phyloP scores from a whole-genome alignment of 1,140 invertebrate species.

The Maniola jurtina region DNA sequence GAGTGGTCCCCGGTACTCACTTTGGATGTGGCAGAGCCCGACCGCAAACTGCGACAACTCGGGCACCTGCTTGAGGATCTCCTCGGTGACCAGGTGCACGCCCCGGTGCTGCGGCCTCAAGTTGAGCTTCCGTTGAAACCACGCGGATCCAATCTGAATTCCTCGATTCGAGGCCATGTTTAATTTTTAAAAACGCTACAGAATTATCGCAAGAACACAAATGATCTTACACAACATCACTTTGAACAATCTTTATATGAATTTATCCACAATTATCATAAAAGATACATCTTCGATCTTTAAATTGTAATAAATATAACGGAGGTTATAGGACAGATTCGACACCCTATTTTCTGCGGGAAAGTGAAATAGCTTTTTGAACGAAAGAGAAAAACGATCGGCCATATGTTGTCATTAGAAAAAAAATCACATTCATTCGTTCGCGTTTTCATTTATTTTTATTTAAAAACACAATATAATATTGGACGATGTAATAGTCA shows the following conservation, averaged over 20 bases:
- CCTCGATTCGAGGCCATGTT: constrained; percentile 93
- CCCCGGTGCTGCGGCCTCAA: constrained; percentile 95
- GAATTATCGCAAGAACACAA: constrained; percentile 73
- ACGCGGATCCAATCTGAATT: constrained; percentile 95
- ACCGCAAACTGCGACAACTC: constrained; percentile 95
- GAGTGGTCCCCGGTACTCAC: constrained; percentile 82
- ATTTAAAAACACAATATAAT: not conserved
- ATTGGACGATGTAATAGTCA: too few species aligned
- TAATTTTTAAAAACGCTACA: constrained; percentile 79
- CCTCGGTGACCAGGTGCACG: constrained; percentile 96
- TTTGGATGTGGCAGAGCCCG: constrained; percentile 96
- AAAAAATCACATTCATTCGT: constrained; percentile 7
- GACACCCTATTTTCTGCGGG: constrained; percentile 80
- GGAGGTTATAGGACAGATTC: constrained; percentile 79
- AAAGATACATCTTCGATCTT: constrained; percentile 78
- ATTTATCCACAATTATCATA: constrained; percentile 79
- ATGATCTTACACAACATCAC: constrained; percentile 78
- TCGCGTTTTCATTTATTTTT: not conserved
- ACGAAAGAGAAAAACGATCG: constrained; percentile 73
- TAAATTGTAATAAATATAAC: constrained; percentile 78
- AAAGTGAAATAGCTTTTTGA: constrained; percentile 73
- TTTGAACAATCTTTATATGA: constrained; percentile 74
- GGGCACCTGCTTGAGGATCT: constrained; percentile 95
- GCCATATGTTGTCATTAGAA: constrained; percentile 62
- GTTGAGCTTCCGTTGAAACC: constrained; percentile 98